phyloP scores from a whole-genome alignment of 2,797 vertebrate species.

The Pseudochromis fuscus region DNA sequence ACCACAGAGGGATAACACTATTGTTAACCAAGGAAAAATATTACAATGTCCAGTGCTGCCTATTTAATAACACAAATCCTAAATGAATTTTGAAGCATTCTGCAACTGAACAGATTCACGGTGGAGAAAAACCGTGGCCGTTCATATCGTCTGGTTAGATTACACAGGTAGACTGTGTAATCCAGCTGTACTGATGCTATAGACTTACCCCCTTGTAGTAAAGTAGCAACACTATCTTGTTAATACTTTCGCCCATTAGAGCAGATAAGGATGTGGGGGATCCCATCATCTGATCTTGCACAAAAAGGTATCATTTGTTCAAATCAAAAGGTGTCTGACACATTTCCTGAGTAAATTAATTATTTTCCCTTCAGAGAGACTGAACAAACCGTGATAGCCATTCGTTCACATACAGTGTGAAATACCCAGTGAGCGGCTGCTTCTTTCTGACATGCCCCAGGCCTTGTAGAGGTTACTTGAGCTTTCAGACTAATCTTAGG shows the following conservation, averaged over 20 bases:
- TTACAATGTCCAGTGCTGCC: too few species aligned
- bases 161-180: too few species aligned
- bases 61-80: neutral
- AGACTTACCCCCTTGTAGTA: too few species aligned
- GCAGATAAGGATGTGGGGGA: too few species aligned
- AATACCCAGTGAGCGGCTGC: constrained; percentile 29
- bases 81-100: neutral
- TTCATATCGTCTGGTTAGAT: neutral
- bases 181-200: too few species aligned
- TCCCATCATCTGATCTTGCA: too few species aligned
- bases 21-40: neutral
- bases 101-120: too few species aligned
- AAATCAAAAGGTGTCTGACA: too few species aligned
- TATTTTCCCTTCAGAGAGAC: constrained; percentile 4
- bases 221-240: too few species aligned
- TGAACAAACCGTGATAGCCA: constrained; percentile 15
- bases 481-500: constrained; percentile 80
- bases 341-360: neutral
- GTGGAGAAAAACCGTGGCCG: neutral
- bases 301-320: too few species aligned
- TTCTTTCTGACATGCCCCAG: constrained; percentile 60
- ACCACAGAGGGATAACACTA: neutral
- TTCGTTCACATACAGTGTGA: constrained; percentile 3
- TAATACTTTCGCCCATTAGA: too few species aligned
- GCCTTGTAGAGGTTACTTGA: constrained; percentile 72